Percentiles rank a stretch among this genome's conserved stretches.
phyloP scores from a whole-genome alignment of 2,113 vertebrate species.

The Chloropsis cyanopogon region DNA sequence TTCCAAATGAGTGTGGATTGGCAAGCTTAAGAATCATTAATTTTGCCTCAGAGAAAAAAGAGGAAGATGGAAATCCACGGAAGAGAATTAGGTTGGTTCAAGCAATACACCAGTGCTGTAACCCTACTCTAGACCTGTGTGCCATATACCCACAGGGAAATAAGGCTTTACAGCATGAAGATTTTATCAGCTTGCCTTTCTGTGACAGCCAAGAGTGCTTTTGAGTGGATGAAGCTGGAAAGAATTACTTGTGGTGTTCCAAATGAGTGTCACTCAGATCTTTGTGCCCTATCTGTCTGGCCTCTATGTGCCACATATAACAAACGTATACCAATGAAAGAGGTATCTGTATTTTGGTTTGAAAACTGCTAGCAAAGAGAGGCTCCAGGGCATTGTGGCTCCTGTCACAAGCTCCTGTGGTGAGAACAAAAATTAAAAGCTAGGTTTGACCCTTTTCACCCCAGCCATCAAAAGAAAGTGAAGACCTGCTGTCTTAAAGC shows the following conservation, averaged over 20 bases:
- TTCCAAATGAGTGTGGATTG: constrained; percentile 36
- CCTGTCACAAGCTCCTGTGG: neutral
- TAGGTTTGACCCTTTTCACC: neutral
- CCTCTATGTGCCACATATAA: neutral
- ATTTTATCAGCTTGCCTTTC: neutral
- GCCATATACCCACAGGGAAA: neutral
- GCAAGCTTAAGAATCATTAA: constrained; percentile 35
- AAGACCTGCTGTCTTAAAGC: neutral
- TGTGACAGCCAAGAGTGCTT: neutral
- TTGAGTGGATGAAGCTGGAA: neutral
- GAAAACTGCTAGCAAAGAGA: neutral
- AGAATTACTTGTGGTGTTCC: neutral
- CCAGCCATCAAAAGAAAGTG: neutral
- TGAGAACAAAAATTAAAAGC: neutral
- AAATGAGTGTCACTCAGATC: neutral
- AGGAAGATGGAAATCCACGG: neutral
- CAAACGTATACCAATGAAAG: neutral
- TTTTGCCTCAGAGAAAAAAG: constrained; percentile 27
- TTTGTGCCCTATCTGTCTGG: neutral
- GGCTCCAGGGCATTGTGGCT: neutral
- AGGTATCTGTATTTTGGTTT: neutral
- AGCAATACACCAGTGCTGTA: neutral
- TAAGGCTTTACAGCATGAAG: neutral
- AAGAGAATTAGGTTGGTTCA: constrained; percentile 32
- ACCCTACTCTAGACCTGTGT: neutral